Conservation (phyloP, 2,888 invertebrate species). For the Glyphotaelius pellucidus region DNA sequence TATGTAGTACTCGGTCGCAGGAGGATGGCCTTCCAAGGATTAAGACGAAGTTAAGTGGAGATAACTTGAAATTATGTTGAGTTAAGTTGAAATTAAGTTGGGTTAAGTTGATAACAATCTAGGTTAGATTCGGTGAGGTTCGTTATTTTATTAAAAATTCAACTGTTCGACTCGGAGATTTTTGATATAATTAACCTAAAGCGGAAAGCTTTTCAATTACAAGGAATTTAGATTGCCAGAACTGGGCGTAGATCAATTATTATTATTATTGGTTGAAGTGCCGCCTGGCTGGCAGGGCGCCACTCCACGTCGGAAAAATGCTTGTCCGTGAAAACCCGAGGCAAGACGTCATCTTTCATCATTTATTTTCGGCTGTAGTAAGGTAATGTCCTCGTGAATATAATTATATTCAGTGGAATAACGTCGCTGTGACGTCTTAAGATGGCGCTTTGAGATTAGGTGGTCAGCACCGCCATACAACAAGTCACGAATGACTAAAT, state of each 20-base stretch:
- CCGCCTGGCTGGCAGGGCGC: conserved; percentile 13
- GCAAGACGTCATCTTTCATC: conserved; percentile 13
- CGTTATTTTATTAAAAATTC: not conserved
- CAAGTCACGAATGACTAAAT: no score
- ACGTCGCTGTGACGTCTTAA: conserved; percentile 13
- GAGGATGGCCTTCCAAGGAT: no score
- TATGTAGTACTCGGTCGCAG: no score
- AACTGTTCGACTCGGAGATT: not conserved
- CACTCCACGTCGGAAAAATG: conserved; percentile 9
- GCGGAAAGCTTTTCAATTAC: not conserved
- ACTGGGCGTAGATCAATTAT: not conserved
- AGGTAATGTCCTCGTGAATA: conserved; percentile 25
- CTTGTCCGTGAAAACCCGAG: conserved; percentile 15
- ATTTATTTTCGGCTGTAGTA: conserved; percentile 33
- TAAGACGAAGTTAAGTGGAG: no score
- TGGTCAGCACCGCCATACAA: no score
- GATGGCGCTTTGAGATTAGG: not conserved
- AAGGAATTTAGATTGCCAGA: not conserved
- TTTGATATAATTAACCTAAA: not conserved
- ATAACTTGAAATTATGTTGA: no score
- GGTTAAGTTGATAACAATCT: no score
- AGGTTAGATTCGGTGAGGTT: no score
- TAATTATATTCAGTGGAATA: not conserved
- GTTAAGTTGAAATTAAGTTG: no score
- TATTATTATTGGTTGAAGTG: not conserved